phyloP scores from a whole-genome alignment of 2,888 invertebrate species.

The Polylopha cassiicola region DNA sequence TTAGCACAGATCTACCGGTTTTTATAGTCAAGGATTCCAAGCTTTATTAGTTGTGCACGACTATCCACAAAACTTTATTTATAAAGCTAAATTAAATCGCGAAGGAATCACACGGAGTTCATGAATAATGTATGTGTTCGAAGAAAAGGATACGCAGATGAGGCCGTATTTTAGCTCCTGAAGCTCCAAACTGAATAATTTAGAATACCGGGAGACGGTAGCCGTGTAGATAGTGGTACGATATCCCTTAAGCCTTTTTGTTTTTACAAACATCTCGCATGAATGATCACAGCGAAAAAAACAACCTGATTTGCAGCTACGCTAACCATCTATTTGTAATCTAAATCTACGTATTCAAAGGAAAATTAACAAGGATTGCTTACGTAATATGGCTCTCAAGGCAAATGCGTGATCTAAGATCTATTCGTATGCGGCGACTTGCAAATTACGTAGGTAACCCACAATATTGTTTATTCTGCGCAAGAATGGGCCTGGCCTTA shows the following conservation, averaged over 20 bases:
- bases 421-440: constrained; percentile 17
- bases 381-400: constrained; percentile 17
- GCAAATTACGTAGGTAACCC: constrained; percentile 36
- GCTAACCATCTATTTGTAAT: constrained; percentile 1
- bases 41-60: too few species aligned
- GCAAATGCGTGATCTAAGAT: constrained; percentile 21
- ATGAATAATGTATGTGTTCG: constrained; percentile 62
- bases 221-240: constrained; percentile 26
- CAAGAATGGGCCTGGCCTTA: constrained; percentile 40
- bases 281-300: constrained; percentile 17
- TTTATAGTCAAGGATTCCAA: too few species aligned
- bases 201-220: constrained; percentile 36
- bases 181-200: constrained; percentile 58
- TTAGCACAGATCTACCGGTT: too few species aligned
- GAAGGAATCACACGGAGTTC: constrained; percentile 46
- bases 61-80: constrained; percentile 10
- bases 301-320: constrained; percentile 10
- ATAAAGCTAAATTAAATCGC: constrained; percentile 40
- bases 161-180: constrained; percentile 53
- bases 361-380: constrained; percentile 10
- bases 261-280: constrained; percentile 16
- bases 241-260: constrained; percentile 22
- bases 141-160: constrained; percentile 60
- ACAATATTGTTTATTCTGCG: constrained; percentile 46
- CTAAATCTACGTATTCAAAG: constrained; percentile 2